Evolutionary conservation across 2,888 invertebrate species (phyloP).

Genomic region (Noctua comes): DNA sequence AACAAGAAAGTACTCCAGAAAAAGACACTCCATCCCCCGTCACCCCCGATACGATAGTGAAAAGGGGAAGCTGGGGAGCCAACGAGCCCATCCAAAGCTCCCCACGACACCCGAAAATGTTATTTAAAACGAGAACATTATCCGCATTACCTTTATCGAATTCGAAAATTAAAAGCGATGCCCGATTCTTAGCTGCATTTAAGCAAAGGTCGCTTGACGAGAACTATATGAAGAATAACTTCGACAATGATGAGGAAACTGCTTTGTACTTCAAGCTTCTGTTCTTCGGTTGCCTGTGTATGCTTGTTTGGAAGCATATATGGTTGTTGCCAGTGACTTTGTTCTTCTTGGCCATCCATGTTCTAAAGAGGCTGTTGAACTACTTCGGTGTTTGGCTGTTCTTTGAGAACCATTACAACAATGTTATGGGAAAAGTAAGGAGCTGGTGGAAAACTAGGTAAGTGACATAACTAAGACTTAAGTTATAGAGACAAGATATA

Average conservation of each 20-base stretch:
- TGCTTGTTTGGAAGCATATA: slow-evolving; percentile 96
- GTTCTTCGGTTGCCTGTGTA: slow-evolving; percentile 95
- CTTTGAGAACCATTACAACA: slow-evolving; percentile 85
- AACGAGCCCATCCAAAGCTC: slow-evolving; percentile 78
- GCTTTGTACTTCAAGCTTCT: slow-evolving; percentile 94
- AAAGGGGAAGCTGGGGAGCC: slow-evolving; percentile 81
- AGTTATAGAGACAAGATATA: background rate
- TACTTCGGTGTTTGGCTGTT: slow-evolving; percentile 89
- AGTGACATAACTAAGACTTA: slow-evolving; percentile 14
- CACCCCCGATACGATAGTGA: slow-evolving; percentile 77
- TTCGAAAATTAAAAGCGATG: slow-evolving; percentile 81
- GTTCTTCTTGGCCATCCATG: slow-evolving; percentile 94
- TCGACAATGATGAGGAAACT: slow-evolving; percentile 90
- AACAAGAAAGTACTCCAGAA: slow-evolving; percentile 82
- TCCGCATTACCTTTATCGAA: slow-evolving; percentile 85
- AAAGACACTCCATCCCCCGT: slow-evolving; percentile 79
- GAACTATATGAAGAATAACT: slow-evolving; percentile 84
- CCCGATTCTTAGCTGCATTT: slow-evolving; percentile 83
- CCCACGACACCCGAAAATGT: slow-evolving; percentile 83
- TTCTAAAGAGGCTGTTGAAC: slow-evolving; percentile 88
- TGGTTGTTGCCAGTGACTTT: slow-evolving; percentile 95
- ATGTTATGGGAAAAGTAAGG: slow-evolving; percentile 80
- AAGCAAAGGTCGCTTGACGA: slow-evolving; percentile 85
- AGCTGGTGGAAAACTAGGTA: slow-evolving; percentile 92
- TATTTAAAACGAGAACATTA: slow-evolving; percentile 86